phyloP scores from a whole-genome alignment of 2,888 invertebrate species.

The Eilema griseolum region DNA sequence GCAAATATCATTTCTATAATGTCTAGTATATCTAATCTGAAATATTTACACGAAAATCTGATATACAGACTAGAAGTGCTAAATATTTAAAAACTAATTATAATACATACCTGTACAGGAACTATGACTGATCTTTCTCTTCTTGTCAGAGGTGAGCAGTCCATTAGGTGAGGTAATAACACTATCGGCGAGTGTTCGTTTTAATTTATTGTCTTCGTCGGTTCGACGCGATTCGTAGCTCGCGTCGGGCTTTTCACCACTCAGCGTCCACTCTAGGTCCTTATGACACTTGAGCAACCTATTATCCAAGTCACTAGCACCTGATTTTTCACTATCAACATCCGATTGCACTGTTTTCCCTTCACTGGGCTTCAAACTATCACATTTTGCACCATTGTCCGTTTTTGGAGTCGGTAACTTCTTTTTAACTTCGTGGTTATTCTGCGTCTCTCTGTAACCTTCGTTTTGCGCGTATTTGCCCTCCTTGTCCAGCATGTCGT shows the following conservation, averaged over 20 bases:
- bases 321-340: slow-evolving; percentile 67
- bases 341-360: slow-evolving; percentile 75
- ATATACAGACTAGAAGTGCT: slow-evolving; percentile 13
- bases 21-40: background rate
- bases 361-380: slow-evolving; percentile 72
- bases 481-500: slow-evolving; percentile 86
- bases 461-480: slow-evolving; percentile 84
- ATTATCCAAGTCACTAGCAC: slow-evolving; percentile 79
- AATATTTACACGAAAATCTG: slow-evolving; percentile 27
- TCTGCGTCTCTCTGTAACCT: slow-evolving; percentile 81
- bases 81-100: background rate
- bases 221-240: slow-evolving; percentile 41
- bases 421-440: slow-evolving; percentile 80
- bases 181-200: slow-evolving; percentile 82
- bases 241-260: slow-evolving; percentile 62
- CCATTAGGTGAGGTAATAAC: slow-evolving; percentile 87
- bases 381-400: slow-evolving; percentile 78
- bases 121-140: slow-evolving; percentile 88
- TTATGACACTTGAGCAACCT: slow-evolving; percentile 76
- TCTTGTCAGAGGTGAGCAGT: slow-evolving; percentile 88
- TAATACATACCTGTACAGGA: slow-evolving; percentile 79
- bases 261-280: slow-evolving; percentile 77
- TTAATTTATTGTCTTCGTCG: slow-evolving; percentile 64
- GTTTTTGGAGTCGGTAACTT: slow-evolving; percentile 79
- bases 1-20: background rate